phyloP scores from a whole-genome alignment of 2,113 vertebrate genomes.

The Dipodomys spectabilis region DNA sequence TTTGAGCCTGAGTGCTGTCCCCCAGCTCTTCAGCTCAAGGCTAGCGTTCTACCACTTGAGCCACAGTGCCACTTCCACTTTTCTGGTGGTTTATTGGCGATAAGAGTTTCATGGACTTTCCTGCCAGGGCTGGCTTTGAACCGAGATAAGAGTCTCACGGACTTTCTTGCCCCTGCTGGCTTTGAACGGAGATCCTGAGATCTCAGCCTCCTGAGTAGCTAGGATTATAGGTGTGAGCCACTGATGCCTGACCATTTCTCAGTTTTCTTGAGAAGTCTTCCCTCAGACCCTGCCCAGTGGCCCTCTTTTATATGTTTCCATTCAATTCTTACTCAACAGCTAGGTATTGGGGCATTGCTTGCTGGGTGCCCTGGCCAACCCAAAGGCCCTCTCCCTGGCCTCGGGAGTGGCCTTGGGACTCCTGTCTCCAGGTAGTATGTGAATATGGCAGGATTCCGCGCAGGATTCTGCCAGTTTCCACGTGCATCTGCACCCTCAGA shows the following conservation, averaged over 20 bases:
- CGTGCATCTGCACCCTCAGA: neutral
- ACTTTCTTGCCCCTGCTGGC: too few relatives aligned
- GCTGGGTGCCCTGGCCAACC: neutral
- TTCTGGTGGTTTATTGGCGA: too few relatives aligned
- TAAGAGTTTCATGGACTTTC: too few relatives aligned
- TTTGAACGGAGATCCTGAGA: too few relatives aligned
- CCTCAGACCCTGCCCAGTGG: neutral
- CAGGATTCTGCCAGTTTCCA: neutral
- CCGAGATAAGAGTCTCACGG: too few relatives aligned
- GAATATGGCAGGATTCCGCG: neutral
- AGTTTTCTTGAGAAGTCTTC: neutral
- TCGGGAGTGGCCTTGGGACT: neutral
- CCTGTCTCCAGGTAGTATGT: accelerated
- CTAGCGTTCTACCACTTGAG: too few relatives aligned
- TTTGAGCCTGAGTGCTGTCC: too few relatives aligned
- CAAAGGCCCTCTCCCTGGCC: neutral
- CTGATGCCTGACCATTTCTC: neutral
- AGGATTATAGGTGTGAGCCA: too few relatives aligned
- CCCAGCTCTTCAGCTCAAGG: too few relatives aligned
- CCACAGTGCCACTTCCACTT: too few relatives aligned
- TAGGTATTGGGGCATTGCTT: accelerated
- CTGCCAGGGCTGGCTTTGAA: too few relatives aligned
- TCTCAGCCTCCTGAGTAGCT: too few relatives aligned
- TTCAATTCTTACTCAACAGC: neutral
- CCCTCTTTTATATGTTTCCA: neutral